phyloP scores from a whole-genome alignment of 2,888 invertebrate genomes.

The Platypus cylindrus region DNA sequence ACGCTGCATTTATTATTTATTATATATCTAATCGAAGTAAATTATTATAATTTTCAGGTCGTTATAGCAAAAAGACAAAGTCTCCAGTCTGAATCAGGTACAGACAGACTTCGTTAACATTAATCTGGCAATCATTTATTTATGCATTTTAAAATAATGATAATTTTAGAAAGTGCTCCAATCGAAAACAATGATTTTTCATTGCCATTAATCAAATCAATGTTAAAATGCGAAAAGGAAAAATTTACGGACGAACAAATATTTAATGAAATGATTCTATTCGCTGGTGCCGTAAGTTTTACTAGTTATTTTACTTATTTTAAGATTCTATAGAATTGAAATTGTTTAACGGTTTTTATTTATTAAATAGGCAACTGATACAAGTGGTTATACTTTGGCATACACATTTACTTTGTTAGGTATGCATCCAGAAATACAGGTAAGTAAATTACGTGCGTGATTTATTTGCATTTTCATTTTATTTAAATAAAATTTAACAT shows the following conservation, averaged over 20 bases:
- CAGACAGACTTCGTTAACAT: too few relatives aligned
- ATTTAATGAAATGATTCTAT: slow-evolving; percentile 13
- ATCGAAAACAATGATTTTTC: slow-evolving; percentile 5
- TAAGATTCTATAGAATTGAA: neutral
- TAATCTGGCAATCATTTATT: slow-evolving; percentile 1
- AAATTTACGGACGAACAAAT: slow-evolving; percentile 13
- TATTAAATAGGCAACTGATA: slow-evolving; percentile 17
- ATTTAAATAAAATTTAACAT: too few relatives aligned
- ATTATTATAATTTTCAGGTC: slow-evolving; percentile 8
- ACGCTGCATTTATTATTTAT: slow-evolving; percentile 2
- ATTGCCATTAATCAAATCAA: slow-evolving; percentile 11
- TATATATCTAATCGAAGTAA: too few relatives aligned
- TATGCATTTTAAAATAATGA: too few relatives aligned
- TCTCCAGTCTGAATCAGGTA: slow-evolving; percentile 9
- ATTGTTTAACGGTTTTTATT: slow-evolving; percentile 4
- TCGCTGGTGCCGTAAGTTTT: slow-evolving; percentile 12
- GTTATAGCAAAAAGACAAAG: slow-evolving; percentile 6
- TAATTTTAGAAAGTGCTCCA: too few relatives aligned
- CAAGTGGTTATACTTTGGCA: slow-evolving; percentile 13
- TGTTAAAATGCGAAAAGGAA: slow-evolving; percentile 10
- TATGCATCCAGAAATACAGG: slow-evolving; percentile 16
- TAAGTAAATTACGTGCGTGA: too few relatives aligned
- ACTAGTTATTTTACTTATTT: neutral
- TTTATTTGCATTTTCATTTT: too few relatives aligned
- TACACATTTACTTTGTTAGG: slow-evolving; percentile 14